These are phyloP conservation scores for Microdon myrmicae DNA, from an alignment of 2,888 invertebrate genomes.

Conservation along the genomic window DNA sequence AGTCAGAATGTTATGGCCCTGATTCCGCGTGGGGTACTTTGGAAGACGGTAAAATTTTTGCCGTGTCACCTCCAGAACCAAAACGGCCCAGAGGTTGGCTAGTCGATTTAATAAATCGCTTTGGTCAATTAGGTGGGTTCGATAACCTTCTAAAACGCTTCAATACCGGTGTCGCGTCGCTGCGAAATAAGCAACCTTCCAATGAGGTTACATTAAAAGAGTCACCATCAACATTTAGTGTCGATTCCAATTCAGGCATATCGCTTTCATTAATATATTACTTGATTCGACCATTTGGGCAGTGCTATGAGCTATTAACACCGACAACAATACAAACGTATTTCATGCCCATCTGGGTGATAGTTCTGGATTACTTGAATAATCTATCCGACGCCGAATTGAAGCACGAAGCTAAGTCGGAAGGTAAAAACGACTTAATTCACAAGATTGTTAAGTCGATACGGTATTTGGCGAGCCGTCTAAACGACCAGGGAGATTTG, in stretches of 20 bases:
- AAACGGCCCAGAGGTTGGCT: conserved; percentile 94
- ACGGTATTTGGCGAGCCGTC: conserved; percentile 86
- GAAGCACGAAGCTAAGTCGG: conserved; percentile 92
- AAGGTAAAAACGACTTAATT: conserved; percentile 95
- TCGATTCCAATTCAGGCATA: conserved; percentile 65
- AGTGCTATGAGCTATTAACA: conserved; percentile 91
- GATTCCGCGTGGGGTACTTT: conserved; percentile 69
- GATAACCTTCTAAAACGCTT: conserved; percentile 85
- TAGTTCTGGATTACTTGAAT: conserved; percentile 88
- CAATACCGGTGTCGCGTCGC: conserved; percentile 75
- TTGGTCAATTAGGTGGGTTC: conserved; percentile 91
- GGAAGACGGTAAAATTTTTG: conserved; percentile 76
- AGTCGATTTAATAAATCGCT: conserved; percentile 94
- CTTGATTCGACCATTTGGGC: conserved; percentile 89
- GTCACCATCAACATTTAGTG: conserved; percentile 30
- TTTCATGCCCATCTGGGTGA: conserved; percentile 92
- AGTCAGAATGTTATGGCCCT: conserved; percentile 63
- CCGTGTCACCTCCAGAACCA: conserved; percentile 76
- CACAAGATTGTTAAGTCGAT: conserved; percentile 93
- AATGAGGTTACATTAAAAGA: conserved; percentile 50
- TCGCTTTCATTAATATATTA: conserved; percentile 82
- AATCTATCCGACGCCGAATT: conserved; percentile 94
- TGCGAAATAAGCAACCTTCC: conserved; percentile 68
- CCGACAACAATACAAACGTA: conserved; percentile 90
- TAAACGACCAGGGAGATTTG: conserved; percentile 83